These are phyloP conservation scores for Brachyhypopomus occidentalis DNA, from an alignment of 2,113 vertebrate species.

Conservation along the genomic window DNA sequence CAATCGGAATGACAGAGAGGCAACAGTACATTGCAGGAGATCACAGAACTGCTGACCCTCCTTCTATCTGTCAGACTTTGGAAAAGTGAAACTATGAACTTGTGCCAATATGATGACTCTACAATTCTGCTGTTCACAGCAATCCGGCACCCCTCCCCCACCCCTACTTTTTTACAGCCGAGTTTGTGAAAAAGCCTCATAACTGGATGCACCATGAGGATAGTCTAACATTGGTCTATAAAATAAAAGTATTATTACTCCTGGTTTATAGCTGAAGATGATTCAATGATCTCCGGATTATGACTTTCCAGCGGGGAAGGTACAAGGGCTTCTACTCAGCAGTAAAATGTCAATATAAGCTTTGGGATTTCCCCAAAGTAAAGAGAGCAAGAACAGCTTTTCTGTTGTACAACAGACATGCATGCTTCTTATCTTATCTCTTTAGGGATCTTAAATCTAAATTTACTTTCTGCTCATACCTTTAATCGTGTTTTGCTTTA, in stretches of 20 bases:
- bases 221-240: constrained; percentile 54
- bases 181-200: constrained; percentile 45
- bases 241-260: constrained; percentile 59
- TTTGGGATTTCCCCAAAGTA: constrained; percentile 50
- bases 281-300: constrained; percentile 55
- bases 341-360: constrained; percentile 58
- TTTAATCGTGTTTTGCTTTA: constrained; percentile 19
- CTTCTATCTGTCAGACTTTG: constrained; percentile 26
- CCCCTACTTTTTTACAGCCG: constrained; percentile 22
- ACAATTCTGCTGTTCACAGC: constrained; percentile 30
- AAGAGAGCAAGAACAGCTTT: constrained; percentile 33
- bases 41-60: constrained; percentile 20
- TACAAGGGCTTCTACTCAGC: constrained; percentile 48
- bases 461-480: constrained; percentile 34
- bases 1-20: constrained; percentile 20
- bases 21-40: constrained; percentile 9
- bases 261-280: constrained; percentile 55
- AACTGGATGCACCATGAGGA: constrained; percentile 47
- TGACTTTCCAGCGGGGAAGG: constrained; percentile 45
- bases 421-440: constrained; percentile 13
- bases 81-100: constrained; percentile 34
- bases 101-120: constrained; percentile 37
- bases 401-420: constrained; percentile 41
- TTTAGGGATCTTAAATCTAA: constrained; percentile 36
- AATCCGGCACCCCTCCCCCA: background rate